phyloP scores from a whole-genome alignment of 2,113 vertebrate species.

The Psilopsiagon aurifrons region DNA sequence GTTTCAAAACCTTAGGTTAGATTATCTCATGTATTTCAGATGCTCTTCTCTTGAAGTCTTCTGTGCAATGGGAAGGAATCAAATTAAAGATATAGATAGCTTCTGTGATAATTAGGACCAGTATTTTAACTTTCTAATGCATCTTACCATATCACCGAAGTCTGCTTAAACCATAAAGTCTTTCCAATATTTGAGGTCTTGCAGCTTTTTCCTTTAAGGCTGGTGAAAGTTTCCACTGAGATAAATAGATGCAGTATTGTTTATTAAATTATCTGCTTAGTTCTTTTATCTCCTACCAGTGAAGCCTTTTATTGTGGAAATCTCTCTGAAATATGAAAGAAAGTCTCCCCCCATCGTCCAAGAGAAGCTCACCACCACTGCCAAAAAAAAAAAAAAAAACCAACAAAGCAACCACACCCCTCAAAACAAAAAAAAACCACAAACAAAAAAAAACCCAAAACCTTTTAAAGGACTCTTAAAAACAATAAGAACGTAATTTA shows the following conservation, averaged over 20 bases:
- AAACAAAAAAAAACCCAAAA: not conserved
- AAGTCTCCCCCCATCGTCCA: rapidly evolving
- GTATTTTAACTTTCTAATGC: not conserved
- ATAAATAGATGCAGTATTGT: not conserved
- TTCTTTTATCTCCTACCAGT: not conserved
- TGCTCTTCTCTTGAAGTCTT: not conserved
- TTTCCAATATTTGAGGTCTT: not conserved
- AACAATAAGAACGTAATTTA: not conserved
- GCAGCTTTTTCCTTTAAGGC: not conserved
- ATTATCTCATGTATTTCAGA: not conserved
- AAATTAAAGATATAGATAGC: not conserved
- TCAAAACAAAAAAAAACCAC: not conserved
- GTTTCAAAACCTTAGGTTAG: not conserved
- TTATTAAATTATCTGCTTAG: not conserved
- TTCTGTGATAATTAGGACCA: not conserved
- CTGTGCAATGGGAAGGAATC: not conserved
- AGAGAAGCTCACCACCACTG: not conserved
- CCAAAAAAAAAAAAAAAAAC: not conserved
- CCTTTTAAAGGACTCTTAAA: not conserved
- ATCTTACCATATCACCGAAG: not conserved
- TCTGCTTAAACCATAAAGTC: not conserved
- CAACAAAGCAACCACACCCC: not conserved
- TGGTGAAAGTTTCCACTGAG: not conserved
- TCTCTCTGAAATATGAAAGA: not conserved
- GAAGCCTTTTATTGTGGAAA: not conserved